Percentiles rank a stretch among this genome's conserved stretches.
These are phyloP conservation scores for Sebastes hubbsi DNA, from an alignment of 2,797 vertebrate species.

Conservation along the genomic window DNA sequence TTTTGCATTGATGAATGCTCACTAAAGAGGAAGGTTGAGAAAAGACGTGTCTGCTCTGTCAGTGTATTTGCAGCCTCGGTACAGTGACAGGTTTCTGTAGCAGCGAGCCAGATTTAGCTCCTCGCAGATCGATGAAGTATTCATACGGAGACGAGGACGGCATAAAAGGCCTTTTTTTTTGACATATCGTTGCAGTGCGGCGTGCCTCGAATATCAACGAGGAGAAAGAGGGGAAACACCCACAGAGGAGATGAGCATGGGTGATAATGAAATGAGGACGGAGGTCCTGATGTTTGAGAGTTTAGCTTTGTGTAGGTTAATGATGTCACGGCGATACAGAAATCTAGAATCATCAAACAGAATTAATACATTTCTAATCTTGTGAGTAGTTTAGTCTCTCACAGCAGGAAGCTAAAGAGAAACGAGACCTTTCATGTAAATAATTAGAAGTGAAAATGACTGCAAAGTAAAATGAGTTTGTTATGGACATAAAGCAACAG, in stretches of 20 bases:
- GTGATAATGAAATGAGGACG: not conserved
- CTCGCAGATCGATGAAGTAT: slow-evolving; percentile 57
- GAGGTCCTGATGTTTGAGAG: not conserved
- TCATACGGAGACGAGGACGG: slow-evolving; percentile 35
- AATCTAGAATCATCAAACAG: slow-evolving; percentile 13
- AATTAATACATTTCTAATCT: slow-evolving; percentile 8
- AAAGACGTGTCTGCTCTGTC: not conserved
- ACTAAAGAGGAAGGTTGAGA: not conserved
- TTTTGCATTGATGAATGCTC: not conserved
- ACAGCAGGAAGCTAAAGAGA: not conserved
- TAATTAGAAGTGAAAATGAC: not conserved
- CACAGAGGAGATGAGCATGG: not conserved
- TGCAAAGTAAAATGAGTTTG: not conserved
- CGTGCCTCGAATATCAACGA: slow-evolving; percentile 52
- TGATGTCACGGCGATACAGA: not conserved
- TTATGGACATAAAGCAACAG: too few relatives aligned
- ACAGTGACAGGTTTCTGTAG: slow-evolving; percentile 15
- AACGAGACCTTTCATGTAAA: not conserved
- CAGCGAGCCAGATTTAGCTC: slow-evolving; percentile 46
- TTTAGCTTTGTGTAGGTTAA: not conserved
- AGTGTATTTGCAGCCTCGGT: not conserved
- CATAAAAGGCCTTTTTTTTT: slow-evolving; percentile 44
- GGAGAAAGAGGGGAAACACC: slow-evolving; percentile 27
- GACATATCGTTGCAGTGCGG: slow-evolving; percentile 41
- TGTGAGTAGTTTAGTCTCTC: not conserved